phyloP scores from a whole-genome alignment of 2,888 invertebrate genomes.

The Habrosyne pyritoides region DNA sequence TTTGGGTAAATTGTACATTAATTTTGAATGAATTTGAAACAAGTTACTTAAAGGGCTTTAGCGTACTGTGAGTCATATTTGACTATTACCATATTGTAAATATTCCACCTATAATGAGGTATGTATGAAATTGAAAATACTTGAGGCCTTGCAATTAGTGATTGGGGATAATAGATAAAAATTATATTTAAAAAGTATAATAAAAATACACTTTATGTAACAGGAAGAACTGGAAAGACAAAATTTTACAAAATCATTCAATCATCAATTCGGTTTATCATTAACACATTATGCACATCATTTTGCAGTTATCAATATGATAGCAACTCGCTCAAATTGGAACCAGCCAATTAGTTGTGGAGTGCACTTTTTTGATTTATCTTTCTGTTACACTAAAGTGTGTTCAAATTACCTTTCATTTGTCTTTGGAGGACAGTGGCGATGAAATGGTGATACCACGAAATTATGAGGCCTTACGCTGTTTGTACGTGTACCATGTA shows the following conservation, averaged over 20 bases:
- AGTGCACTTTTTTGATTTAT: slow-evolving; percentile 40
- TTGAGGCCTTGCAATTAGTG: neutral
- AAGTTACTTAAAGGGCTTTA: slow-evolving; percentile 7
- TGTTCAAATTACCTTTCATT: neutral
- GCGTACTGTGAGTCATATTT: slow-evolving; percentile 2
- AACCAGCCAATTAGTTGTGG: slow-evolving; percentile 58
- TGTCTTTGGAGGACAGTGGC: neutral
- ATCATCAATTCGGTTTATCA: slow-evolving; percentile 1
- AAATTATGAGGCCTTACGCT: slow-evolving; percentile 35
- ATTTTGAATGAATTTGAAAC: slow-evolving; percentile 6
- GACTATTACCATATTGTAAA: slow-evolving; percentile 6
- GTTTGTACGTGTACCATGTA: slow-evolving; percentile 31
- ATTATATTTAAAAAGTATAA: neutral
- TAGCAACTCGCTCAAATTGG: slow-evolving; percentile 61
- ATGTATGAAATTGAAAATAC: slow-evolving; percentile 4
- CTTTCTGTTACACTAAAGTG: slow-evolving; percentile 16
- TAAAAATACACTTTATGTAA: neutral
- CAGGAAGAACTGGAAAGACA: neutral
- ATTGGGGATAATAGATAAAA: neutral
- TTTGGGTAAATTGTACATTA: slow-evolving; percentile 18
- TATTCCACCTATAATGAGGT: slow-evolving; percentile 6
- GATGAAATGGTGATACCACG: slow-evolving; percentile 3
- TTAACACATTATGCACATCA: slow-evolving; percentile 17
- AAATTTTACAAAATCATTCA: neutral
- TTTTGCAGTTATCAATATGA: slow-evolving; percentile 15